Percentiles rank a stretch among this genome's conserved stretches.
These are phyloP conservation scores for Tretioscincus oriximinensis DNA, from an alignment of 2,113 vertebrate genomes.

Conservation along the genomic window DNA sequence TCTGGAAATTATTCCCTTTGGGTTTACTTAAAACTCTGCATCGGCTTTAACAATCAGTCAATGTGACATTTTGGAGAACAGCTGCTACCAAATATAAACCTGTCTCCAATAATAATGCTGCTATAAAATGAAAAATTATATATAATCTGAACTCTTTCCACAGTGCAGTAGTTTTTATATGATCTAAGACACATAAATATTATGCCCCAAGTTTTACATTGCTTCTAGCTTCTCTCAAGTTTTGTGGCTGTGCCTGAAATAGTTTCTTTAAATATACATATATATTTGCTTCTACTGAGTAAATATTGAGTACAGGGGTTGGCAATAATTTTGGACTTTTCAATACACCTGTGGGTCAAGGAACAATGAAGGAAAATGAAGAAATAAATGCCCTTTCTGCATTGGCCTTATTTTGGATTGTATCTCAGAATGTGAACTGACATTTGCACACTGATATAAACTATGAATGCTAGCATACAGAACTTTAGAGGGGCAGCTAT, in stretches of 20 bases:
- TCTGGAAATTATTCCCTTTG: constrained; percentile 22
- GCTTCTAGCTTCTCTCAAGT: not conserved
- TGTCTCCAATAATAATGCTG: constrained; percentile 30
- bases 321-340: no score
- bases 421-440: no score
- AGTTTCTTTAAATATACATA: constrained; percentile 2
- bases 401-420: no score
- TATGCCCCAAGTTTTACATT: not conserved
- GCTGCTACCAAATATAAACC: constrained; percentile 25
- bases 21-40: not conserved
- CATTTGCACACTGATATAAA: no score
- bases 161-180: constrained; percentile 15
- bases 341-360: not conserved
- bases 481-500: no score
- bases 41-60: not conserved
- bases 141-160: constrained; percentile 12
- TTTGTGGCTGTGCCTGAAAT: constrained; percentile 18
- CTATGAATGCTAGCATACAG: no score
- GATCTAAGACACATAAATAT: constrained; percentile 36
- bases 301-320: no score
- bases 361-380: not conserved
- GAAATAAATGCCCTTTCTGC: no score
- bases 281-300: not conserved
- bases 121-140: constrained; percentile 16
- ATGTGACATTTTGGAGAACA: constrained; percentile 34